Evolutionary conservation across 2,113 vertebrate genomes (phyloP).

Genomic region (Zosterops borbonicus): DNA sequence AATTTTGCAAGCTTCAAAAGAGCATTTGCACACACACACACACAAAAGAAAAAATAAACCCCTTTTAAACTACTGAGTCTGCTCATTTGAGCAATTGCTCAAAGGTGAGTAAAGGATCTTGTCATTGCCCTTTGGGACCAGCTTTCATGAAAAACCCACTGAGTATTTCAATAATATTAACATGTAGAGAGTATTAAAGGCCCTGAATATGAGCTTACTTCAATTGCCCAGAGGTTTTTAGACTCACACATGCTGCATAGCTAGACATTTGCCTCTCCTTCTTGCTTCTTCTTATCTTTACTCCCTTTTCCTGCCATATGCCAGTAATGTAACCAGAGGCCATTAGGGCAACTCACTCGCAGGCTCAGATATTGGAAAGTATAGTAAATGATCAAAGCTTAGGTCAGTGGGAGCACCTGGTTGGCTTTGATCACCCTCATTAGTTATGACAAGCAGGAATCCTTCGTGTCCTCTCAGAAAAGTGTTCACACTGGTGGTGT

Average conservation of each 20-base stretch:
- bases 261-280: background rate
- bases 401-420: constrained; percentile 36
- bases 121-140: background rate
- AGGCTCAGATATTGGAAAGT: constrained; percentile 42
- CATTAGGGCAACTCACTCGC: constrained; percentile 6
- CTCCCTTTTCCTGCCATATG: constrained; percentile 14
- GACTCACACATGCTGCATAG: background rate
- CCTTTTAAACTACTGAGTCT: background rate
- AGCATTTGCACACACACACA: background rate
- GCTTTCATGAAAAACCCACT: background rate
- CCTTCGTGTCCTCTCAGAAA: constrained; percentile 37
- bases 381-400: constrained; percentile 45
- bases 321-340: constrained; percentile 36
- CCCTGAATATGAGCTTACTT: constrained; percentile 11
- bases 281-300: constrained; percentile 22
- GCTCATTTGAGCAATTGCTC: background rate
- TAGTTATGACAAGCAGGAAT: constrained; percentile 55
- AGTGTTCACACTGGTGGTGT: background rate
- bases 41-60: accelerated
- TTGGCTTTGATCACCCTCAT: constrained; percentile 56
- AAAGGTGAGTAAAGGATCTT: background rate
- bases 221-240: background rate
- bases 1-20: background rate
- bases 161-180: constrained; percentile 31
- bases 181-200: background rate